A percentile compares a stretch with the other conserved stretches of the same genome.
Conservation (phyloP, 2,888 invertebrate species). For the Nasonovia ribisnigri region DNA sequence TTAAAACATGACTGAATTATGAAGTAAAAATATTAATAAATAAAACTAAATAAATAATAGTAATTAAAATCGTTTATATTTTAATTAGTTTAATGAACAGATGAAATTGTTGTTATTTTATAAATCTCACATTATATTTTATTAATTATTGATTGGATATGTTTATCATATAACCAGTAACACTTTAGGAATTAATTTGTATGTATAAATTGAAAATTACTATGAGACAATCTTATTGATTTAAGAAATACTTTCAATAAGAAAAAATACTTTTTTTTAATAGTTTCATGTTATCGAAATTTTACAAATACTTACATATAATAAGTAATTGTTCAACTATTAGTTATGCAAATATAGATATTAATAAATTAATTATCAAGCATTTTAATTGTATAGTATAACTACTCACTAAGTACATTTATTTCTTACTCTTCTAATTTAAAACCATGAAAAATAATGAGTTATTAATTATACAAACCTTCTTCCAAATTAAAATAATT, state of each 20-base stretch:
- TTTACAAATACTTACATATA: neutral
- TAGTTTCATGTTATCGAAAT: neutral
- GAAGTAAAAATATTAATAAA: neutral
- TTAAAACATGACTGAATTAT: conserved; percentile 14
- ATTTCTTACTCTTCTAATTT: neutral
- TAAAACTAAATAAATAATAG: neutral
- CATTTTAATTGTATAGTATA: neutral
- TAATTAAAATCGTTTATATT: neutral
- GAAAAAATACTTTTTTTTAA: neutral
- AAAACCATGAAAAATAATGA: neutral
- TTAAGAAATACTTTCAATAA: neutral
- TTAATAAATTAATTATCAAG: neutral
- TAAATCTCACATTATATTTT: neutral
- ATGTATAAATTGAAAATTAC: neutral
- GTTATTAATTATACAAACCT: neutral
- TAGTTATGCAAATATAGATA: neutral
- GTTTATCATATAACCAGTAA: neutral
- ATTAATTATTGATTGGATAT: neutral
- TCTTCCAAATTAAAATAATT: neutral
- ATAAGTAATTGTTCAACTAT: neutral
- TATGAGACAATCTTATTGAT: neutral
- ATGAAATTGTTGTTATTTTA: neutral
- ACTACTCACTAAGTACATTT: neutral
- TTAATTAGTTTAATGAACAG: neutral
- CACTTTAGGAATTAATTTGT: neutral